Percentiles rank a stretch among this genome's conserved stretches.
Conservation (phyloP, 1,140 invertebrate genomes). For the Dufourea novaeangliae region DNA sequence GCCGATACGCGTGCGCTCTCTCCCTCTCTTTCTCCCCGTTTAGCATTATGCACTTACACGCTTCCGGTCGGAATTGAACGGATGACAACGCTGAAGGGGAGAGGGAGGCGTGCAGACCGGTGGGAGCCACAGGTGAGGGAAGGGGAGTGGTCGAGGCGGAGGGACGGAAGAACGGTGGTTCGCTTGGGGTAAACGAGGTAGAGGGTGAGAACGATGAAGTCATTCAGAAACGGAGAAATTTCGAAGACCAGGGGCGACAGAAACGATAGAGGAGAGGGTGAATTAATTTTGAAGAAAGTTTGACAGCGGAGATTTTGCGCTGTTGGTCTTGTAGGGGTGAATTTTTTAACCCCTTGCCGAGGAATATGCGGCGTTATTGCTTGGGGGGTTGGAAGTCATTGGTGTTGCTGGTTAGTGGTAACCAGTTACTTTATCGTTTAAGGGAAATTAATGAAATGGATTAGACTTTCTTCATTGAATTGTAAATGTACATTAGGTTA, state of each 20-base stretch:
- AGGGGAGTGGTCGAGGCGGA: not conserved
- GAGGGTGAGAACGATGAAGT: not conserved
- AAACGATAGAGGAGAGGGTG: not conserved
- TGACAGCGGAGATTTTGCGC: not conserved
- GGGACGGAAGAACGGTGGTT: not conserved
- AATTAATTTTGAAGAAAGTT: not conserved
- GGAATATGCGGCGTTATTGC: too few species aligned
- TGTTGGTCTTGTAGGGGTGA: not conserved
- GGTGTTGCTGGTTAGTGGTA: too few species aligned
- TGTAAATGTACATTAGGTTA: too few species aligned
- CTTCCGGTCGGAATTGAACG: constrained; percentile 58
- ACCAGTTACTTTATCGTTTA: too few species aligned
- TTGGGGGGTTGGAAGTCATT: too few species aligned
- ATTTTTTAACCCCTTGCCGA: not conserved
- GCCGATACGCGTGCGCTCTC: not conserved
- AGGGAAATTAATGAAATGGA: too few species aligned
- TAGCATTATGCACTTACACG: constrained; percentile 68
- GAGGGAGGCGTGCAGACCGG: not conserved
- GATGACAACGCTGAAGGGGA: not conserved
- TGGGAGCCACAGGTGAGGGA: not conserved
- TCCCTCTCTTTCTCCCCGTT: constrained; percentile 51
- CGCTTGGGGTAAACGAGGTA: not conserved
- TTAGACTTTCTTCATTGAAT: too few species aligned
- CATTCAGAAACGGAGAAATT: not conserved
- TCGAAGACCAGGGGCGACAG: not conserved